Conservation (phyloP, 2,113 vertebrate genomes). For the Mobula birostris region DNA sequence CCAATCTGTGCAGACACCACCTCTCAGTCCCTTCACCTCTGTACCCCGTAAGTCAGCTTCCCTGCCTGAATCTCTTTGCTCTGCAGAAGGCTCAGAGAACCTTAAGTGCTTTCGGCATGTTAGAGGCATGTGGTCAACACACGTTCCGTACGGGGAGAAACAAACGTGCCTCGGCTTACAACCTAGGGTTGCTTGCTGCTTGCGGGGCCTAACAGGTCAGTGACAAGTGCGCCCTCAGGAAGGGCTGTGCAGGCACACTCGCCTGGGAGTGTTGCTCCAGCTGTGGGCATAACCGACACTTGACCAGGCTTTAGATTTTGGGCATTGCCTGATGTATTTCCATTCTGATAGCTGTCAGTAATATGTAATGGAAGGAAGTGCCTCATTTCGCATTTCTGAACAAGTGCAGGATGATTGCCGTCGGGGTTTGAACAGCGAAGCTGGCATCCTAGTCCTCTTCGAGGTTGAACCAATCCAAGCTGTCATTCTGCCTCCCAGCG, state of each 20-base stretch:
- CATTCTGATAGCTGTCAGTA: not conserved
- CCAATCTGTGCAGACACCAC: slow-evolving; percentile 20
- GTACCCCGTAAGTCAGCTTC: slow-evolving; percentile 11
- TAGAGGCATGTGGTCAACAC: not conserved
- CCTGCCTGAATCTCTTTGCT: not conserved
- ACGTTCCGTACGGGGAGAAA: not conserved
- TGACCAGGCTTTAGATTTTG: not conserved
- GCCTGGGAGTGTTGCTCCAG: not conserved
- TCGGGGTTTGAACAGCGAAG: not conserved
- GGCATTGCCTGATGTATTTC: not conserved
- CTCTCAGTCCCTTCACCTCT: slow-evolving; percentile 29
- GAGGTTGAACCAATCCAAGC: not conserved
- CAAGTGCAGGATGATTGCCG: not conserved
- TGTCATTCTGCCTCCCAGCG: not conserved
- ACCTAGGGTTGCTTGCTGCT: not conserved
- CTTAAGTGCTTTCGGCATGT: not conserved
- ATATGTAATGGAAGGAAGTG: not conserved
- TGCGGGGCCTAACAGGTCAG: too few relatives aligned
- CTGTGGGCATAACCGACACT: not conserved
- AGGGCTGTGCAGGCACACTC: not conserved
- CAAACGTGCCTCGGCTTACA: not conserved
- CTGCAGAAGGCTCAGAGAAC: not conserved
- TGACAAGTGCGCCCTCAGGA: too few relatives aligned
- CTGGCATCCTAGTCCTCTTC: not conserved
- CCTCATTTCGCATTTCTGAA: not conserved